A percentile compares a stretch with the other conserved stretches of the same genome.
phyloP scores from a whole-genome alignment of 2,888 invertebrate species.

The Eulithis prunata region DNA sequence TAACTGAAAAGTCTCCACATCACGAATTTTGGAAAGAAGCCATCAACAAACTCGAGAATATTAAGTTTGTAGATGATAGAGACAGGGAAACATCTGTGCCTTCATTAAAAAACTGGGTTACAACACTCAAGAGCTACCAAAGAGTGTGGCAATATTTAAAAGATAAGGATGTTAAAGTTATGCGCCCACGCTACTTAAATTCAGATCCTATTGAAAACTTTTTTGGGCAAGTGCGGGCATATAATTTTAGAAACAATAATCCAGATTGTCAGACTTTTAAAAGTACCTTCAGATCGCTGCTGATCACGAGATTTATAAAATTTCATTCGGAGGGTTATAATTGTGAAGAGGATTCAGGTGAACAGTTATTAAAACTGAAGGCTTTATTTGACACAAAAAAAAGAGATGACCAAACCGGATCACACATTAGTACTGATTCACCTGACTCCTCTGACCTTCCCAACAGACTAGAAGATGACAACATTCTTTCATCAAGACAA shows the following conservation, averaged over 20 bases:
- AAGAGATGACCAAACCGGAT: no score
- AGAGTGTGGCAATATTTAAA: not conserved
- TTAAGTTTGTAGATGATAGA: not conserved
- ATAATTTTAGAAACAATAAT: not conserved
- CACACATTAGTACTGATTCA: no score
- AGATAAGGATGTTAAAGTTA: not conserved
- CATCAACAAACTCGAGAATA: not conserved
- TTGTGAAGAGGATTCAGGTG: constrained; percentile 1
- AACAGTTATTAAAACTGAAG: not conserved
- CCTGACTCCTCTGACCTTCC: no score
- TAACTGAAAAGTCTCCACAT: not conserved
- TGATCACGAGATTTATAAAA: not conserved
- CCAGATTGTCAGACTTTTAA: not conserved
- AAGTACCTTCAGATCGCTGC: not conserved
- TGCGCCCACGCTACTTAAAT: not conserved
- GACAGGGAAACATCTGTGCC: not conserved
- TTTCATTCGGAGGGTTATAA: not conserved
- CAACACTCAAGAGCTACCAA: not conserved
- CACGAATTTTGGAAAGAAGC: not conserved
- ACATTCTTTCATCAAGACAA: no score
- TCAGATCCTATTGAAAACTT: not conserved
- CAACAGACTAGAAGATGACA: no score
- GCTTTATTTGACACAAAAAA: no score
- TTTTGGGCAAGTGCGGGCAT: not conserved
- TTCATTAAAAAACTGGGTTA: not conserved